These are phyloP conservation scores for Chlamydotis undulata DNA, from an alignment of 2,113 vertebrate genomes.

Conservation along the genomic window DNA sequence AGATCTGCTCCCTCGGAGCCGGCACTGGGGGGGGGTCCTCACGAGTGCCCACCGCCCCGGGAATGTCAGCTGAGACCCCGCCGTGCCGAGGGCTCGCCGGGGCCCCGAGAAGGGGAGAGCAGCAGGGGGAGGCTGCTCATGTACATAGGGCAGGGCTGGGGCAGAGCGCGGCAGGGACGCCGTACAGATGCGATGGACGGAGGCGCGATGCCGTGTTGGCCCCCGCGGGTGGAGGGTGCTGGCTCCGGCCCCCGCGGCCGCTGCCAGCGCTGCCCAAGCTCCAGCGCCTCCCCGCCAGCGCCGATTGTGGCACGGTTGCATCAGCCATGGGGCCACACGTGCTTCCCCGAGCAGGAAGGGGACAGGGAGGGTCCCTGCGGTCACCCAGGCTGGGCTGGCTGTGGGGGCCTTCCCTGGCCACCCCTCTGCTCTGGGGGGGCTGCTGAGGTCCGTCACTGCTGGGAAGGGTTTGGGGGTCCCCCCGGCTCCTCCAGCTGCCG, in stretches of 20 bases:
- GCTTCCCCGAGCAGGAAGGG: neutral
- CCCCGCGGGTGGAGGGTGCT: neutral
- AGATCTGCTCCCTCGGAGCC: neutral
- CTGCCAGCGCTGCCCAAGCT: neutral
- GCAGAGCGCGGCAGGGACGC: neutral
- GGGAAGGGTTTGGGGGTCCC: neutral
- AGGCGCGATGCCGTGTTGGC: fast-evolving
- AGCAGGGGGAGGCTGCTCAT: neutral
- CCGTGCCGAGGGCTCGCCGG: neutral
- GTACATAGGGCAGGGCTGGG: neutral
- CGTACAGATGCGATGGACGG: neutral
- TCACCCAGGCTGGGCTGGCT: neutral
- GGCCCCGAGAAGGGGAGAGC: neutral
- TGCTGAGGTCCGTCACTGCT: neutral
- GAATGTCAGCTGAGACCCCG: neutral
- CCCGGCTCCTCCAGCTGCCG: neutral
- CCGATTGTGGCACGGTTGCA: neutral
- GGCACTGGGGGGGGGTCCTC: neutral
- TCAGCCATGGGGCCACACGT: neutral
- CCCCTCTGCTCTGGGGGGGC: neutral
- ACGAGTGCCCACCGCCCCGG: neutral
- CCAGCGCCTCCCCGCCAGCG: neutral
- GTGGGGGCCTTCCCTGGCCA: neutral
- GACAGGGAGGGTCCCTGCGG: neutral
- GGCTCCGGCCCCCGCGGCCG: fast-evolving